Base-by-base conservation (phyloP, 2,113 vertebrate species). In the Corynorhinus townsendii region DNA sequence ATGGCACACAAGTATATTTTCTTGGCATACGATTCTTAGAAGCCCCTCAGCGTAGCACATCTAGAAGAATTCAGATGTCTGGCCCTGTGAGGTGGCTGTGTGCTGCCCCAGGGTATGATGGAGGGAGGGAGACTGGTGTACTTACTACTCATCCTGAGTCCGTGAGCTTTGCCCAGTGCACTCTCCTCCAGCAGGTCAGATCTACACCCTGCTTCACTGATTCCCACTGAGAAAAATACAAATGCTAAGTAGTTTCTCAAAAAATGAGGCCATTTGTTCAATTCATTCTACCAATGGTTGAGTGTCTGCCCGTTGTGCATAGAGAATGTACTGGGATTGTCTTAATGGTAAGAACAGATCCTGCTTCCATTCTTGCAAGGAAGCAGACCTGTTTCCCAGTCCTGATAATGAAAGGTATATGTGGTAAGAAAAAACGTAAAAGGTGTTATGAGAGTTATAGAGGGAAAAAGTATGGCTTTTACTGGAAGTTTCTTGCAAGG, bases 391-490 rank as follows among this genome's bases (percentile, higher is more conserved):
- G 11, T 80, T 90, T 16, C 22, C 28, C 28, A 72, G 22, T 22
- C 35, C 35, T 28, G 47, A 76, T 43, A 72, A 54, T 92, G 40
- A 91, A 54, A 87, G 19, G 71, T 45, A 24, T 4, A 17, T 12
- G 4, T 59, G 47, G 68, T 64, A 87, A 83, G 16, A 30, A 94
- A 94, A 80, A 77, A 54, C 35, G 33, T 30, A 86, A 91, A 89
- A 89, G 62, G 69, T 52, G 2, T 66, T 86, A 15, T 45, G 91
- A 91, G 49, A 96, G 30, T 83, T 72, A 73, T 0, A 77, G 45
- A 81, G 33, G 40, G 73, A 59, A 93, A 86, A 91, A 16, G 81
- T 91, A 94, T 71, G 69, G 72, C 14, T 79, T 94, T 90, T 71
- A 47, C 56, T 64, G 64, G 84, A 19, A 52, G 52, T 26, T 82